Percentiles rank a stretch among this genome's conserved stretches.
These are phyloP conservation scores for Ashinkailepas kermadecensis DNA, from an alignment of 2,888 invertebrate species.

Conservation along the genomic window DNA sequence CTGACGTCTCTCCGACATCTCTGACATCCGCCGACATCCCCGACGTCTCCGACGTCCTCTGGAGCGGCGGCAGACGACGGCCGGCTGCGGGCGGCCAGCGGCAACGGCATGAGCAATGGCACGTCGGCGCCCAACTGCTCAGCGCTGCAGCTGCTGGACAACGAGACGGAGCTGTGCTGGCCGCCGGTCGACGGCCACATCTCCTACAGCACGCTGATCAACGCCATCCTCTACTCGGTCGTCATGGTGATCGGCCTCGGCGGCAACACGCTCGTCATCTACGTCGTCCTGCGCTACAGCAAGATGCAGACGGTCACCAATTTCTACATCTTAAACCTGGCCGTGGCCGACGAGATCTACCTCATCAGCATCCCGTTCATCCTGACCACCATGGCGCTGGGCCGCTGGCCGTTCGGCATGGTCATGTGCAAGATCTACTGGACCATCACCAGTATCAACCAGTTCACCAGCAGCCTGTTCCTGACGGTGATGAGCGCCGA, in stretches of 20 bases:
- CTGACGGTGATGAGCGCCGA: constrained; percentile 89
- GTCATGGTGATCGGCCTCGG: constrained; percentile 79
- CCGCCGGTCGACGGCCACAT: not conserved
- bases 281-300: constrained; percentile 73
- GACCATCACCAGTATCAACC: constrained; percentile 84
- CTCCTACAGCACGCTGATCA: constrained; percentile 18
- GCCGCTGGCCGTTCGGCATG: constrained; percentile 78
- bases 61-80: too few species aligned
- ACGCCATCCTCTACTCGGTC: constrained; percentile 39
- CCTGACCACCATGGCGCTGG: constrained; percentile 69
- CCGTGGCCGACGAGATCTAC: constrained; percentile 86
- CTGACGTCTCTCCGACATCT: too few species aligned
- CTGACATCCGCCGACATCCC: too few species aligned
- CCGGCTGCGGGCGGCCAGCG: too few species aligned
- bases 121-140: not conserved
- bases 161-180: not conserved
- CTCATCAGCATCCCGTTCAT: constrained; percentile 84
- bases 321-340: constrained; percentile 82
- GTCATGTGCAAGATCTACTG: constrained; percentile 85
- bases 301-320: constrained; percentile 95
- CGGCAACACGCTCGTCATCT: constrained; percentile 84
- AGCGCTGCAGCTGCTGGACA: not conserved
- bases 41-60: too few species aligned
- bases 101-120: not conserved
- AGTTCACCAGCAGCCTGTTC: constrained; percentile 86